Base-by-base conservation (phyloP, 2,113 vertebrate genomes). In the Sula dactylatra region DNA sequence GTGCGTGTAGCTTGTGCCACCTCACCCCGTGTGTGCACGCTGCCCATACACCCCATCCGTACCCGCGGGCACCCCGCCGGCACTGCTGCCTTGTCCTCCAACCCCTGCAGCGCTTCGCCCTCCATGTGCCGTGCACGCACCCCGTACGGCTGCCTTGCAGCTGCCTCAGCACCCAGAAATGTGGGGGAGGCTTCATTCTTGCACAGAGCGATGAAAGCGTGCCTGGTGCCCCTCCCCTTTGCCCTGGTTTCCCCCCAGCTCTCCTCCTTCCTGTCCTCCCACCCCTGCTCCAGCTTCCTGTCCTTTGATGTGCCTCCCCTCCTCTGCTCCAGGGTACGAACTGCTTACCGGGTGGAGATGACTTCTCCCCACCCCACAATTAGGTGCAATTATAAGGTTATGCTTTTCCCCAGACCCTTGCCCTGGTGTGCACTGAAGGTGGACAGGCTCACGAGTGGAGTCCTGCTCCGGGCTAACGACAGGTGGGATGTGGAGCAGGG, bases 271-370 rank as follows among this genome's bases (percentile, higher is more conserved):
- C 73, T 72, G 40, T 38, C 65, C 44, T 91, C 56, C 90, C 55
- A 22, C n/a, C 65, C 65, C 49, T 54, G 52, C 36, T 87, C 34
- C 58, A 45, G 66, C 78, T 94, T 94, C 94, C 92, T 94, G 86
- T 82, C 71, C 82, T 95, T 96, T 97, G 62, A 91, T 97, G 80
- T 82, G 88, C 16, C 69, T 59, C 49, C 82, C 47, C 59, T 90
- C 86, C 92, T 86, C 42, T 72, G 93, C 96, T 69, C 71, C 79
- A 29, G 94, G 96, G 87, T 34, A 83, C 4, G 5, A 92, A 36
- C 32, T 34, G 67, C 91, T 90, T 55, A 54, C 76, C 88, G 45
- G 90, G 64, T 94, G 90, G 79, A 67, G 79, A 50, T 7, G 38
- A 22, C 87, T 71, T 54, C 47, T 81, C 90, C 44, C 85, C 82